Base-by-base conservation (phyloP, 2,888 invertebrate species). In the Eristalinus aeneus region DNA sequence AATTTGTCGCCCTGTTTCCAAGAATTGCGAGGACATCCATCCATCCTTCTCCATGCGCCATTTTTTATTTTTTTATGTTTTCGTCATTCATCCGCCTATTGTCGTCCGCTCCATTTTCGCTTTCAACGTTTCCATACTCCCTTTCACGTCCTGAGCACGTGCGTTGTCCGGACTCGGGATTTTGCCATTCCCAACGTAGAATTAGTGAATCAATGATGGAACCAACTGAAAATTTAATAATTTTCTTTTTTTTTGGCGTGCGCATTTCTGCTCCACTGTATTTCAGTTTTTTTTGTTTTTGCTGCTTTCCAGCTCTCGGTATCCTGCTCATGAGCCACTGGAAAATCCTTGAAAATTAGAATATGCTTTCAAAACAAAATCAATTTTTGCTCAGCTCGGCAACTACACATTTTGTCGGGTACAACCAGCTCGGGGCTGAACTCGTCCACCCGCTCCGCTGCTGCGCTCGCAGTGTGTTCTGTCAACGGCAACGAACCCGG, bases 341-440 rank as follows among this genome's bases (percentile, higher is more conserved):
- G 8, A 22, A 58, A 74, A 71, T 81, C 75, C 81, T 76, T 81
- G 76, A 72, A 76, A 81, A 76, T 81, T 69, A 53, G 65, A 80
- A 80, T 69, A 69, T 73, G 72, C 39, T 68, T 67, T 61, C 11
- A 74, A 77, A 78, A 74, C 27, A 69, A 69, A 83, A 83, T 83
- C 69, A 83, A 78, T 83, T 83, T 78, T 78, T 36, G 73, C 46
- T 73, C 68, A 68, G 77, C 46, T 68, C 68, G 58, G 61, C 60
- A 60, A 64, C 61, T 73, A 39, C 63, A 27, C n/a, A 46, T 34
- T 67, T 27, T 65, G 16, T 39, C 32, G 54, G 46, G 16, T n/a
- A 46, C 46, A 16, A 6, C 4, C 16, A 46, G 16, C 46, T 46
- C 16, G 46, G 16, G 46, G 46, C 46, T 46, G 46, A 46, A 4